These are phyloP conservation scores for Drosophila mayri DNA, from an alignment of 1,140 invertebrate genomes.

Conservation along the genomic window DNA sequence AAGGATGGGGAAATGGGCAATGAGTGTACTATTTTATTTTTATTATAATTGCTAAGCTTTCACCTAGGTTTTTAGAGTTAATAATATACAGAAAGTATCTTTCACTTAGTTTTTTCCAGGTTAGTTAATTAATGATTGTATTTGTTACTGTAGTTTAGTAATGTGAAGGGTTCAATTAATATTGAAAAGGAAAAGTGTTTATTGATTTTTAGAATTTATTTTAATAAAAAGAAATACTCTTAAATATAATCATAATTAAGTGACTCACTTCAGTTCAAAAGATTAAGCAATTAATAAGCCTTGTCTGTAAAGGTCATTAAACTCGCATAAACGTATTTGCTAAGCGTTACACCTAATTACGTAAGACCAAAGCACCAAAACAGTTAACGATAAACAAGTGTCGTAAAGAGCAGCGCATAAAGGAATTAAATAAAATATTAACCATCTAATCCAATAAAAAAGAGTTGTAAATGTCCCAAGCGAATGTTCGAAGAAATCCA, in stretches of 20 bases:
- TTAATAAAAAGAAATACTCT: background rate
- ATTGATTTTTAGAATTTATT: background rate
- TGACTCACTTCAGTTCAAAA: constrained; percentile 7
- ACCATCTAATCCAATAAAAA: constrained; percentile 61
- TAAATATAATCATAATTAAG: constrained; percentile 3
- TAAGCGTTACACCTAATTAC: constrained; percentile 36
- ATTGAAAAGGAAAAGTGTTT: background rate
- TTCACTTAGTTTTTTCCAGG: too few relatives aligned
- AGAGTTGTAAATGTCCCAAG: constrained; percentile 51
- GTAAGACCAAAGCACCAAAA: background rate
- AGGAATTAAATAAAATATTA: constrained; percentile 48
- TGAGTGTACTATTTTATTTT: too few relatives aligned
- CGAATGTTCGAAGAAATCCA: constrained; percentile 34
- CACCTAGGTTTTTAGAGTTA: background rate
- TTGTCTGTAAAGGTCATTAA: background rate
- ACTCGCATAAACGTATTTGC: constrained; percentile 9
- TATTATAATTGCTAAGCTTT: background rate
- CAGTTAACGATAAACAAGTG: constrained; percentile 17
- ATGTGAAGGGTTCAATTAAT: too few relatives aligned
- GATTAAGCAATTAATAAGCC: constrained; percentile 26
- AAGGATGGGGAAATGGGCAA: background rate
- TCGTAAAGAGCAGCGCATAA: constrained; percentile 31
- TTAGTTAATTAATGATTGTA: too few relatives aligned
- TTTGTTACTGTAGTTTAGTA: too few relatives aligned
- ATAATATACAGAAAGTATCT: background rate